phyloP scores from a whole-genome alignment of 2,797 vertebrate genomes.

The Melanotaenia maccullochi region DNA sequence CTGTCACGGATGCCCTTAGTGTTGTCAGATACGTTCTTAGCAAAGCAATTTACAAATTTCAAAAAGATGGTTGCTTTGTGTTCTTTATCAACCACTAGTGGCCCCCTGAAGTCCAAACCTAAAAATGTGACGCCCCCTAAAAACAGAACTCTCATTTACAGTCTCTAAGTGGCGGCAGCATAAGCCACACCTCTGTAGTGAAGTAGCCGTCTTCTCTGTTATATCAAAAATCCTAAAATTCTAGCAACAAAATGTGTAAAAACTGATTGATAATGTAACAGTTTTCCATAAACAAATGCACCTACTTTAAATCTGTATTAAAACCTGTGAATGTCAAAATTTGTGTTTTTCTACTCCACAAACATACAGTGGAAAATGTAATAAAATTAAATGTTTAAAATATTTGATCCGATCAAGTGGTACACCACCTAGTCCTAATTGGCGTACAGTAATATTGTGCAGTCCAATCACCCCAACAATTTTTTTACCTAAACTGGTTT shows the following conservation, averaged over 20 bases:
- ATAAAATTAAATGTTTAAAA: not conserved
- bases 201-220: constrained; percentile 49
- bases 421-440: not conserved
- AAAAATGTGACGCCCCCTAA: constrained; percentile 53
- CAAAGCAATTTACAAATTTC: not conserved
- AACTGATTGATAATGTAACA: constrained; percentile 16
- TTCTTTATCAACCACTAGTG: constrained; percentile 21
- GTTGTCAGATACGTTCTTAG: not conserved
- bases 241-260: constrained; percentile 1
- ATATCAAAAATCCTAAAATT: not conserved
- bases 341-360: not conserved
- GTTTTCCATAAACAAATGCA: constrained; percentile 15
- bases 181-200: constrained; percentile 57
- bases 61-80: constrained; percentile 9
- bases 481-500: not conserved
- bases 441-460: not conserved
- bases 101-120: constrained; percentile 22
- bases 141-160: constrained; percentile 70
- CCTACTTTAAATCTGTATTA: not conserved
- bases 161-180: constrained; percentile 60
- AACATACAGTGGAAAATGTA: not conserved
- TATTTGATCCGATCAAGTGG: not conserved
- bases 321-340: constrained; percentile 5
- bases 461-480: not conserved
- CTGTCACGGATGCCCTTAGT: not conserved